Conservation (phyloP, 2,888 invertebrate genomes). For the Odontothrips loti region DNA sequence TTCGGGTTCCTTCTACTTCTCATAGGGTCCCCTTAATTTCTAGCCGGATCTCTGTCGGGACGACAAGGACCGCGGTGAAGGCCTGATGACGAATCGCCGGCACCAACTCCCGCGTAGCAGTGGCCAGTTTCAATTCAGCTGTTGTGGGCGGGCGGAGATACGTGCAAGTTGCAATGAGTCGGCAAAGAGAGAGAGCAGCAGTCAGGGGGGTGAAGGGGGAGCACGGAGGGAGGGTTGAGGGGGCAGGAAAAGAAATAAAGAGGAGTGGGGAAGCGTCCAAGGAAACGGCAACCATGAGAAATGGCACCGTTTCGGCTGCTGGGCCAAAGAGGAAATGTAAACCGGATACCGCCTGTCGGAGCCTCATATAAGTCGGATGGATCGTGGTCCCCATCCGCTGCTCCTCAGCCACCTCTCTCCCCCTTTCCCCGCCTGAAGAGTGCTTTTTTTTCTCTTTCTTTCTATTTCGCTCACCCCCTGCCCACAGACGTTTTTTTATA, state of each 20-base stretch:
- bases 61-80: too few species aligned
- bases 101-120: too few species aligned
- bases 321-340: constrained; percentile 24
- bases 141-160: too few species aligned
- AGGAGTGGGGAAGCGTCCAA: not conserved
- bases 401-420: not conserved
- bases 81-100: too few species aligned
- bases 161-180: too few species aligned
- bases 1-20: too few species aligned
- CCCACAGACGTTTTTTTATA: not conserved
- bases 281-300: constrained; percentile 17
- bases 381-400: not conserved
- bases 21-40: too few species aligned
- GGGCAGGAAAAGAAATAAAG: not conserved
- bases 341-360: constrained; percentile 15
- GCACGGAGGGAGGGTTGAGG: too few species aligned
- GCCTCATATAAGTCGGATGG: constrained; percentile 20
- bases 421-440: not conserved
- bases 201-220: too few species aligned
- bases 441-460: not conserved
- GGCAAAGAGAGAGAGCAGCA: too few species aligned
- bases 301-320: constrained; percentile 21
- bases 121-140: too few species aligned
- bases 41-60: too few species aligned
- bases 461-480: not conserved